These are phyloP conservation scores for Huso huso DNA, from an alignment of 2,797 vertebrate species.

Conservation along the genomic window DNA sequence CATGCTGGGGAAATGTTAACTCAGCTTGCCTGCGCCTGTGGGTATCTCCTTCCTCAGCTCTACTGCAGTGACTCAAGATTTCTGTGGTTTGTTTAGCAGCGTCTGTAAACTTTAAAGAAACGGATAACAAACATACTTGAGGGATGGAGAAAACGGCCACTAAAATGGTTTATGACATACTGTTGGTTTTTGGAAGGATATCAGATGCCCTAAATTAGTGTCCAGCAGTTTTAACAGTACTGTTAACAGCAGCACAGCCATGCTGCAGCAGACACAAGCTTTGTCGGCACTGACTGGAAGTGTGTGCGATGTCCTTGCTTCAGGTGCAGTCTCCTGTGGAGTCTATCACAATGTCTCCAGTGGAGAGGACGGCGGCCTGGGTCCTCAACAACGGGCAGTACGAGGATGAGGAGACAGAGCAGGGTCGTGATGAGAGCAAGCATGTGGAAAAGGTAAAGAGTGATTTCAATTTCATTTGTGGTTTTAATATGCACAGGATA, in stretches of 20 bases:
- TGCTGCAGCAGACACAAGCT: not conserved
- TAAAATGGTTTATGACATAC: not conserved
- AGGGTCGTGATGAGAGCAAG: conserved; percentile 63
- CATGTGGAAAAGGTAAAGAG: conserved; percentile 77
- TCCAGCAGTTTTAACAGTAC: not conserved
- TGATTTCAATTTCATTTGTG: not conserved
- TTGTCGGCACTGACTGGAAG: conserved; percentile 13
- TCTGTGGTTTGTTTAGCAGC: not conserved
- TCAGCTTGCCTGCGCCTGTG: no score
- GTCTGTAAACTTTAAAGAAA: not conserved
- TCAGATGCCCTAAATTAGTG: not conserved
- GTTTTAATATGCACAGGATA: not conserved
- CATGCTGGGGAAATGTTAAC: no score
- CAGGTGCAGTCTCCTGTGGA: conserved; percentile 80
- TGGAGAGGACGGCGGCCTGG: conserved; percentile 94
- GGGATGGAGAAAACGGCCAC: not conserved
- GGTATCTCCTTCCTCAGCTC: no score
- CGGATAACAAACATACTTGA: not conserved
- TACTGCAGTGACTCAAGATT: not conserved
- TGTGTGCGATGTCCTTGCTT: conserved; percentile 25
- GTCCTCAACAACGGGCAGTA: conserved; percentile 90
- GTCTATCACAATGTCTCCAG: conserved; percentile 83
- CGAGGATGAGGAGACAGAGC: conserved; percentile 65
- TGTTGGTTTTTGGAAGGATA: not conserved
- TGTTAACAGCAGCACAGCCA: not conserved